Base-by-base conservation (phyloP, 2,888 invertebrate genomes). In the Eristalinus sepulchralis region DNA sequence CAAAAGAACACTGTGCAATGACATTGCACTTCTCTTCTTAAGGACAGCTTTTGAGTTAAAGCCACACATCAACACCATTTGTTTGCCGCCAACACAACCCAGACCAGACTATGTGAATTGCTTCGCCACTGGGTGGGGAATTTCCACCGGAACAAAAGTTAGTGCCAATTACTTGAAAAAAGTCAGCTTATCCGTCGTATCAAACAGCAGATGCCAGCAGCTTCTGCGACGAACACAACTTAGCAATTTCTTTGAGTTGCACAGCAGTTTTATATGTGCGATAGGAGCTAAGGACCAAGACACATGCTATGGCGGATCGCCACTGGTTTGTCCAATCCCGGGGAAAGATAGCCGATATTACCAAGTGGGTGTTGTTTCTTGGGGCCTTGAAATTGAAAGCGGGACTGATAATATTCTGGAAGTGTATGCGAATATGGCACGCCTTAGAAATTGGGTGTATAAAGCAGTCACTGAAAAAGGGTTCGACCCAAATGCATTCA, bases 291-390 rank as follows among this genome's bases (percentile, higher is more conserved):
- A 92, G 0, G 96, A 94, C n/a, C 94, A 94, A 88, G 97, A 97
- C 89, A 95, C 96, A 0, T 97, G 97, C 92, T 94, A 97, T 90
- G 97, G 97, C 0, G 97, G 97, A 0, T 95, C 96, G 20, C 96
- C 97, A 0, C 92, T 97, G 11, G 96, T 96, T 0, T 97, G 97
- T 88, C 95, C 96, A 0, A 92, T 95, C 68, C 92, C n/a, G n/a
- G n/a, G n/a, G 92, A 75, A 88, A 86, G 0, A 80, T 88, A 10
- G n/a, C n/a, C n/a, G 87, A 87, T 6, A 81, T 39, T 91, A 91
- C 70, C 91, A 92, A 34, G 91, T 90, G 13, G 96, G 96, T 0
- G 95, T 97, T 62, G 97, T 97, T 0, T 95, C 97, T 0, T 97
- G 97, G 97, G 97, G 97, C 20, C 95, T 97, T 88, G 96, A 96